Conservation (phyloP, 2,113 vertebrate species). For the Hydrochoerus hydrochaeris region DNA sequence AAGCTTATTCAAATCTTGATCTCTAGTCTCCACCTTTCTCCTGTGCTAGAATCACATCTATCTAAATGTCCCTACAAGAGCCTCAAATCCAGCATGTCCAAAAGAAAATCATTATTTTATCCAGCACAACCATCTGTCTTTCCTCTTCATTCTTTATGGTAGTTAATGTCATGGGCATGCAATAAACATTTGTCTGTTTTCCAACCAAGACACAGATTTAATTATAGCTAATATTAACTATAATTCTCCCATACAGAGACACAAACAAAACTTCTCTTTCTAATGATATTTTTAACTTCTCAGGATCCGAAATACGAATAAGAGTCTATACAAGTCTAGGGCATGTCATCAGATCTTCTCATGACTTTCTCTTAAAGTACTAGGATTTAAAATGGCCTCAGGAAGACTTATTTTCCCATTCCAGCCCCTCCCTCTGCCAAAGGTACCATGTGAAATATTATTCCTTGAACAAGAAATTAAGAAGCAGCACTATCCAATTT, state of each 20-base stretch:
- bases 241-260: slow-evolving; percentile 2
- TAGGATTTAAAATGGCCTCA: not conserved
- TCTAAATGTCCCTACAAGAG: not conserved
- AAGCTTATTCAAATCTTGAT: slow-evolving; percentile 15
- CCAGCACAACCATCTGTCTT: not conserved
- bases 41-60: not conserved
- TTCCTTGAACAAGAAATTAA: slow-evolving; percentile 23
- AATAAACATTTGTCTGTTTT: not conserved
- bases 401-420: not conserved
- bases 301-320: slow-evolving; percentile 17
- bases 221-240: slow-evolving; percentile 4
- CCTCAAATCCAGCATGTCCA: not conserved
- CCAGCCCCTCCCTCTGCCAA: not conserved
- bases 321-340: not conserved
- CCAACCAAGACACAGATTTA: not conserved
- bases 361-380: not conserved
- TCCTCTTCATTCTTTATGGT: not conserved
- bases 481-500: not conserved
- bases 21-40: not conserved
- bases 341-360: not conserved
- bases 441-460: not conserved
- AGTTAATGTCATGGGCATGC: not conserved
- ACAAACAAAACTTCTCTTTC: not conserved
- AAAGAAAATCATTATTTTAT: not conserved
- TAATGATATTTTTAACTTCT: slow-evolving; percentile 29